Percentiles rank a stretch among this genome's conserved stretches.
Evolutionary conservation across 1,140 invertebrate species (phyloP).

Genomic region (Phocides pigmalion): DNA sequence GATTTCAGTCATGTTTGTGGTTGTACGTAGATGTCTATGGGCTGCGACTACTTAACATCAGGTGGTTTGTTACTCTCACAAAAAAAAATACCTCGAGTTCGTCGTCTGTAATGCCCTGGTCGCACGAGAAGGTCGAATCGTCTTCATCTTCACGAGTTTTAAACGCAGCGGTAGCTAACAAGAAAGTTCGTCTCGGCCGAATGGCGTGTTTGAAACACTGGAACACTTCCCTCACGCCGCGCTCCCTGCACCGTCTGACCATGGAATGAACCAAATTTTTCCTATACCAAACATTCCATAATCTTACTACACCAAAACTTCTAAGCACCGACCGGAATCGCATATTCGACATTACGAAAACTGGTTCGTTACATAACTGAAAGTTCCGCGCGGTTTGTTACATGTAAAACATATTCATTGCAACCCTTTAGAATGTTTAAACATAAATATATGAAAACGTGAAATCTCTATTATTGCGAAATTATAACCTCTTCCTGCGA

Average conservation of each 20-base stretch:
- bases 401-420: slow-evolving; percentile 33
- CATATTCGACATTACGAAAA: slow-evolving; percentile 41
- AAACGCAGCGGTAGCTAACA: slow-evolving; percentile 70
- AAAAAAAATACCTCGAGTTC: slow-evolving; percentile 76
- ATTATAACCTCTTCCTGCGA: slow-evolving; percentile 53
- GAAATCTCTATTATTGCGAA: slow-evolving; percentile 54
- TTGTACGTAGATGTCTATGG: no score
- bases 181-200: slow-evolving; percentile 59
- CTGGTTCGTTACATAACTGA: slow-evolving; percentile 19
- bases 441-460: slow-evolving; percentile 49
- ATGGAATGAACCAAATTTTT: slow-evolving; percentile 58
- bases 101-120: slow-evolving; percentile 67
- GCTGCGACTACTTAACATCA: no score
- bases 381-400: background rate
- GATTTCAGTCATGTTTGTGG: no score
- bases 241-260: slow-evolving; percentile 60
- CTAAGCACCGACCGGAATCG: slow-evolving; percentile 53
- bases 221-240: slow-evolving; percentile 61
- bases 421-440: slow-evolving; percentile 42
- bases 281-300: slow-evolving; percentile 66
- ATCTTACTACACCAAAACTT: slow-evolving; percentile 53
- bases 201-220: slow-evolving; percentile 64
- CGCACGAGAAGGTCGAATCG: slow-evolving; percentile 43
- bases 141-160: slow-evolving; percentile 50
- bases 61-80: no score